phyloP scores from a whole-genome alignment of 2,888 invertebrate genomes.

The Nomada lathburiana region DNA sequence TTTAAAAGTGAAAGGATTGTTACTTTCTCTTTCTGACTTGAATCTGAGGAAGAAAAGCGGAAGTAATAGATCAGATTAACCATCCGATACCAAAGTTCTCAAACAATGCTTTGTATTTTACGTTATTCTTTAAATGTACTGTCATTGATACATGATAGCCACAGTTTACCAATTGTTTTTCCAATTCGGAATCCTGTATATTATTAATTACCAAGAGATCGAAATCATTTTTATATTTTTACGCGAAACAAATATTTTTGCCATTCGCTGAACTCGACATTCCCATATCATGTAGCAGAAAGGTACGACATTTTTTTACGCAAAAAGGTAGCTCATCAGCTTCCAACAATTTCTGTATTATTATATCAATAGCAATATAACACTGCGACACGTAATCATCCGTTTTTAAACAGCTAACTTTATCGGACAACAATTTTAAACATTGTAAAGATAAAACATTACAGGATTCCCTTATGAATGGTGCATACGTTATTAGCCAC shows the following conservation, averaged over 20 bases:
- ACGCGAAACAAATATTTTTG: not conserved
- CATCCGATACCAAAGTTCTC: conserved; percentile 32
- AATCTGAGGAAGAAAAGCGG: conserved; percentile 52
- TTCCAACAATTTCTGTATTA: too few species aligned
- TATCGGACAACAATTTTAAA: not conserved
- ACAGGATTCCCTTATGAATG: not conserved
- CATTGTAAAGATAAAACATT: not conserved
- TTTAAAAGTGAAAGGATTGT: conserved; percentile 50
- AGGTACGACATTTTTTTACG: too few species aligned
- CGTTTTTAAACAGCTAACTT: too few species aligned
- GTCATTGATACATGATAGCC: not conserved
- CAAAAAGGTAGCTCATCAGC: too few species aligned
- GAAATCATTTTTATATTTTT: not conserved
- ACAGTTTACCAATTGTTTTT: not conserved
- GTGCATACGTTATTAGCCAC: conserved; percentile 7
- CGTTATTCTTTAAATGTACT: not conserved
- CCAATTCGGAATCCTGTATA: not conserved
- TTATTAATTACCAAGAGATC: not conserved
- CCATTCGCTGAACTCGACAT: too few species aligned
- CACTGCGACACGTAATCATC: too few species aligned
- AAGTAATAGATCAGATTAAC: conserved; percentile 51
- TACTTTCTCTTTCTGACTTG: conserved; percentile 46
- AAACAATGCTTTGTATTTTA: conserved; percentile 16
- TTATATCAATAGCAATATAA: too few species aligned
- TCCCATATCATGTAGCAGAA: too few species aligned